These are phyloP conservation scores for Oophaga pumilio DNA, from an alignment of 2,113 vertebrate genomes.

Conservation along the genomic window DNA sequence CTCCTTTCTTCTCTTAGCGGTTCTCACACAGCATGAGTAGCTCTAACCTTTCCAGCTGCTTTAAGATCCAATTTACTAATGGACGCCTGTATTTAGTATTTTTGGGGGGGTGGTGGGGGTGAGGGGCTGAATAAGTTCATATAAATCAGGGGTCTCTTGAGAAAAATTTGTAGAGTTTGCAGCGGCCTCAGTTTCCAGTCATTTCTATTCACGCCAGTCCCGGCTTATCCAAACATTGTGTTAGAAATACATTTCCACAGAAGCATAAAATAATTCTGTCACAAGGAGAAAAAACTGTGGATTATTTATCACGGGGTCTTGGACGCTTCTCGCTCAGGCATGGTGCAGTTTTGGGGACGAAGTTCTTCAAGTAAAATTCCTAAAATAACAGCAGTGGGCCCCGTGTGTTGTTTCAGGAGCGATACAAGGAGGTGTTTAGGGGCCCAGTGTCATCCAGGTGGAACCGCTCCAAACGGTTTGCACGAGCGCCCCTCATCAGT, in stretches of 20 bases:
- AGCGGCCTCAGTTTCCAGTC: not conserved
- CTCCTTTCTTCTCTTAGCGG: too few species aligned
- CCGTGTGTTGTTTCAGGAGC: conserved; percentile 34
- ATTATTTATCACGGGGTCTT: conserved; percentile 30
- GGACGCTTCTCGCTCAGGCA: conserved; percentile 33
- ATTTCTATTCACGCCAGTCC: conserved; percentile 5
- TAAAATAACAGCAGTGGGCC: conserved; percentile 37
- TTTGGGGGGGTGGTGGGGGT: not conserved
- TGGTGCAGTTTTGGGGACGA: conserved; percentile 33
- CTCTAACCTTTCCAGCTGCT: not conserved
- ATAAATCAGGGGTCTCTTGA: not conserved
- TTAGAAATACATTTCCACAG: conserved; percentile 12
- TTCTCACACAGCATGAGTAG: too few species aligned
- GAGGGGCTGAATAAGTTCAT: not conserved
- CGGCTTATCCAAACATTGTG: conserved; percentile 26
- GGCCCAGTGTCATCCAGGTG: conserved; percentile 20
- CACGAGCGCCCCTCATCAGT: conserved; percentile 37
- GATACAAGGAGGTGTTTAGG: conserved; percentile 33
- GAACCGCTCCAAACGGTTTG: conserved; percentile 49
- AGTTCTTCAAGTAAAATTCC: conserved; percentile 6
- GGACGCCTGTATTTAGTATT: not conserved
- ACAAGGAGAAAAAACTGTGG: not conserved
- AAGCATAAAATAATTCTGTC: conserved; percentile 35
- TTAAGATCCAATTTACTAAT: not conserved
- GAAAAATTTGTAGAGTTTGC: not conserved